Base-by-base conservation (phyloP, 2,888 invertebrate genomes). In the Sphecodes monilicornis region DNA sequence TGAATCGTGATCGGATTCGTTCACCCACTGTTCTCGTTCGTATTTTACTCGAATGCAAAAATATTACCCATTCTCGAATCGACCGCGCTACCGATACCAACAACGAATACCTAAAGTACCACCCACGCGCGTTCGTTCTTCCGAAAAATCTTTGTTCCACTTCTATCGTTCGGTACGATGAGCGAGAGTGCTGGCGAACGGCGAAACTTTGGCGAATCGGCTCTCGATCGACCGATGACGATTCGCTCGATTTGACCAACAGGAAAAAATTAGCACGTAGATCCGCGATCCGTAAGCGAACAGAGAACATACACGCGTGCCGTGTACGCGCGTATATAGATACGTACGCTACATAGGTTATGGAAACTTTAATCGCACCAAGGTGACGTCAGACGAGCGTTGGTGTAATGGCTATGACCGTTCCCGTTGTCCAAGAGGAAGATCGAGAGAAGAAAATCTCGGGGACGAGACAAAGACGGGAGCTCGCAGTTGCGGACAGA, bases 361-460 rank as follows among this genome's bases (percentile, higher is more conserved):
- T 32, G 66, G 60, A 85, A 75, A 69, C 70, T 57, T 73, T 60
- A 60, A 82, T 64, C 80, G 75, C 60, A 76, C 57, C 64, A 32
- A 39, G 87, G 50, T 92, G 92, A 92, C 91, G 92, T 92, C 91
- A 92, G 87, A 79, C 76, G 78, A 89, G 91, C 90, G 91, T 93
- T 90, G 93, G 92, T 91, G 92, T 89, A 91, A 88, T 90, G 90
- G 89, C 90, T 90, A 89, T 91, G 91, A 90, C 80, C 66, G 86
- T 89, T 88, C 87, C 84, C 85, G 88, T 90, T 85, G 82, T 87
- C 82, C 82, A 71, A 82, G 84, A 83, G 76, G 86, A 85, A 76
- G 84, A 89, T 77, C 73, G 83, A 76, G 84, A 78, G 88, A 82
- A 84, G 79, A 77, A 72, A 85, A 86, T 64, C 41, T n/a, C 43